Conservation (phyloP, 2,113 vertebrate species). For the Coptodon bakossiorum region DNA sequence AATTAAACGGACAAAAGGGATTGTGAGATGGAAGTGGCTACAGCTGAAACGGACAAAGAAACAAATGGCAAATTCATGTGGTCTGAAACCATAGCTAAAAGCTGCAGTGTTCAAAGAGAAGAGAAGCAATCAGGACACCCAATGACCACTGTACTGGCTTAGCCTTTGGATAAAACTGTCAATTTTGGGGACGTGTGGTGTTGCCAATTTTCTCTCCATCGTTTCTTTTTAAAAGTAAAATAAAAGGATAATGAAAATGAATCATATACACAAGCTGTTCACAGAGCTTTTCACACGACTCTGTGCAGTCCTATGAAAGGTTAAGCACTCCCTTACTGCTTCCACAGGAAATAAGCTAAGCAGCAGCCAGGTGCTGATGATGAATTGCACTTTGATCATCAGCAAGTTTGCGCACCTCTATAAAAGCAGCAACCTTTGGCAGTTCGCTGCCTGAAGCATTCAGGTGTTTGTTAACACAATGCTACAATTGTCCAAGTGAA, state of each 20-base stretch:
- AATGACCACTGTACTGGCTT: not conserved
- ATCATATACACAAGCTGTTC: rapidly evolving
- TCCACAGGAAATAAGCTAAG: not conserved
- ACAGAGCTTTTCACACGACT: rapidly evolving
- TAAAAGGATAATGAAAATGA: not conserved
- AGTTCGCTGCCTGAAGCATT: not conserved
- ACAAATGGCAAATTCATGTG: not conserved
- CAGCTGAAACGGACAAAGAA: not conserved
- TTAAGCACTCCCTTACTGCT: not conserved
- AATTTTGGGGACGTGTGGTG: not conserved
- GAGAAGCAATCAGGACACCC: not conserved
- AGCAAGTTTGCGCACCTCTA: rapidly evolving
- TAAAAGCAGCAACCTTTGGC: not conserved
- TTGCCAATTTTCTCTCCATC: rapidly evolving
- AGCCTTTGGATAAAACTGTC: not conserved
- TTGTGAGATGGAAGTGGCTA: not conserved
- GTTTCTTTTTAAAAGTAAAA: not conserved
- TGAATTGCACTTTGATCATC: not conserved
- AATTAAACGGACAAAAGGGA: not conserved
- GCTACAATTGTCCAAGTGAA: rapidly evolving
- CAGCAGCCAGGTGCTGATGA: not conserved
- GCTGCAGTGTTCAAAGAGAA: not conserved
- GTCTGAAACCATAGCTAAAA: rapidly evolving
- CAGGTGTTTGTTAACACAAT: not conserved
- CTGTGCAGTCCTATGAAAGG: not conserved